Evolutionary conservation across 2,888 invertebrate genomes (phyloP), one percentile per base, ranked within the genome.

Genomic region (Ischnus inquisitorius): DNA sequence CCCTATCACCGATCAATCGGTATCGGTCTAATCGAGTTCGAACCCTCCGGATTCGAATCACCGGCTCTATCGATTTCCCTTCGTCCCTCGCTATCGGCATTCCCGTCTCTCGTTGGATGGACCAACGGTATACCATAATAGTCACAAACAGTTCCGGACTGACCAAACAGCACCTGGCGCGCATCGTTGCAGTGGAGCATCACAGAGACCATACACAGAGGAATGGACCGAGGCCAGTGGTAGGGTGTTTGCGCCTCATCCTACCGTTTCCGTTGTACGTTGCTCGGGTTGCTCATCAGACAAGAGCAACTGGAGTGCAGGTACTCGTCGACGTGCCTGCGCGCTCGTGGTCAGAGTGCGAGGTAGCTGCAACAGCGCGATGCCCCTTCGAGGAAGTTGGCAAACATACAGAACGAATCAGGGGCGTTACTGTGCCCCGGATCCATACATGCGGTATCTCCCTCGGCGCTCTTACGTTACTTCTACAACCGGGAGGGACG

Each of bases 301-400:
- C 71, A 34, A 76, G 62, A 67, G 83, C 48, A 80, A 72, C 80
- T 62, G 57, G 69, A 68, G 65, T 74, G 79, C 41, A 51, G 12
- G 48, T 67, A 76, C 75, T 83, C 39, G 72, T 4, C 72, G 22
- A 68, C 62, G 68, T 74, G 72, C 51, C 72, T 74, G 43, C 77
- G 62, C 51, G 43, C 77, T 60, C 76, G 46, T 48, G 64, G 46
- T 74, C 48, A 22, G 25, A 65, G 34, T 62, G 68, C 6, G 22
- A 54, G 54, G 10, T 12, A 22, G 19, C 39, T 65, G 69, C 82
- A 77, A 28, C 46, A 74, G 16, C 6, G 34, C 22, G 6, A 34
- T n/a, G 46, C 76, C 78, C 46, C 67, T 62, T 77, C 48, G 67
- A 80, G 77, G 71, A 83, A 80, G 80, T 80, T 83, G 72, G 80